Percentiles rank a stretch among this genome's conserved stretches.
Evolutionary conservation across 1,140 invertebrate species (phyloP).

Genomic region (Acyrthosiphon pisum): DNA sequence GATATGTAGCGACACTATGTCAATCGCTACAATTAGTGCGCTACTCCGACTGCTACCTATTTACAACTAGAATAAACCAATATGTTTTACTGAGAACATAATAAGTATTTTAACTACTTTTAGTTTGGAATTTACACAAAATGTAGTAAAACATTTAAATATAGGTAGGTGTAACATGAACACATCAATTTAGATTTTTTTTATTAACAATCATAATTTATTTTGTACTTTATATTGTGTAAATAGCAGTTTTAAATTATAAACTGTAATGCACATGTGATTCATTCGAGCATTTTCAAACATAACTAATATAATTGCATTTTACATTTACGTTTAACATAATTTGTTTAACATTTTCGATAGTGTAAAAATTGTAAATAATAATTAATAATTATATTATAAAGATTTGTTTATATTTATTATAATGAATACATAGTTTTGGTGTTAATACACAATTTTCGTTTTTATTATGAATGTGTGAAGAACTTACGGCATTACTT

Average conservation of each 20-base stretch:
- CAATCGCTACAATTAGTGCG: no score
- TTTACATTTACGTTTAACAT: not conserved
- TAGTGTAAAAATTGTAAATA: not conserved
- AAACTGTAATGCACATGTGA: not conserved
- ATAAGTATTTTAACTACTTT: no score
- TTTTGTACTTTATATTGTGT: not conserved
- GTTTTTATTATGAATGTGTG: not conserved
- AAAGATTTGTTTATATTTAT: no score
- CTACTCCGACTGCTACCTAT: no score
- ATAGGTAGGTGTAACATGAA: not conserved
- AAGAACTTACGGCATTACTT: constrained; percentile 28
- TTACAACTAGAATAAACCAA: no score
- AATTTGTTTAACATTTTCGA: not conserved
- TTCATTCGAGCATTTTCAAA: not conserved
- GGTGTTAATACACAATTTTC: not conserved
- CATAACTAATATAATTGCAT: not conserved
- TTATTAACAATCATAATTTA: not conserved
- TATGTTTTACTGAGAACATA: no score
- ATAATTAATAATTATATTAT: not conserved
- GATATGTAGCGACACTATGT: no score
- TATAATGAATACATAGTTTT: not conserved
- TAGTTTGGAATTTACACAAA: no score
- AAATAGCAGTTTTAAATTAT: not conserved
- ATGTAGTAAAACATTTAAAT: not conserved
- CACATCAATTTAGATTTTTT: not conserved